Percentiles rank a stretch among this genome's conserved stretches.
phyloP scores from a whole-genome alignment of 64 coral and sea anemone species.

The Pachyseris speciosa region DNA sequence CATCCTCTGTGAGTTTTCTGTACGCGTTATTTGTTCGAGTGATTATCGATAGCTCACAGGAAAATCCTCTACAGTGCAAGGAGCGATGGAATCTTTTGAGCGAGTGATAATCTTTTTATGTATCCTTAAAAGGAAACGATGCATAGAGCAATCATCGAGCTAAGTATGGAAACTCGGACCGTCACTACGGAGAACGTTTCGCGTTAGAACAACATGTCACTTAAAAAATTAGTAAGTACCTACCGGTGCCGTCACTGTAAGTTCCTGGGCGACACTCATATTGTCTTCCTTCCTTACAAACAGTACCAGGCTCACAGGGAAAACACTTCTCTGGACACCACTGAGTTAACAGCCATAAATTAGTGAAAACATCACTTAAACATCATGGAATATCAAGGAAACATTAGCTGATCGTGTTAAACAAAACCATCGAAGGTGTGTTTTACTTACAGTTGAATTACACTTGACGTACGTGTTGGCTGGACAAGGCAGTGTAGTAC shows the following conservation, averaged over 20 bases:
- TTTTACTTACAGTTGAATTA: conserved; percentile 88
- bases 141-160: too few species aligned
- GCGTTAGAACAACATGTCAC: too few species aligned
- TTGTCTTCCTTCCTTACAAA: conserved; percentile 73
- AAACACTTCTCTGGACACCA: conserved; percentile 83
- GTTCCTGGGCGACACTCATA: conserved; percentile 76
- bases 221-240: too few species aligned
- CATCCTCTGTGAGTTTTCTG: too few species aligned
- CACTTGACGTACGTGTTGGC: conserved; percentile 90
- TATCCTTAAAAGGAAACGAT: too few species aligned
- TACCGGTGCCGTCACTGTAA: conserved; percentile 91
- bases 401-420: background rate
- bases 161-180: too few species aligned
- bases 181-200: too few species aligned
- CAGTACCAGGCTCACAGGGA: conserved; percentile 81
- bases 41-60: too few species aligned
- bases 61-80: too few species aligned
- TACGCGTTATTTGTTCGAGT: too few species aligned
- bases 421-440: background rate
- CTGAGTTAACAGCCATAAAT: conserved; percentile 7
- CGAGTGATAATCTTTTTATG: too few species aligned
- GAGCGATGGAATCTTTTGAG: too few species aligned
- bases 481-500: conserved; percentile 88
- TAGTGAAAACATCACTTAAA: background rate
- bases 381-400: background rate